phyloP scores from a whole-genome alignment of 2,888 invertebrate genomes.

The Phorcus lineatus region DNA sequence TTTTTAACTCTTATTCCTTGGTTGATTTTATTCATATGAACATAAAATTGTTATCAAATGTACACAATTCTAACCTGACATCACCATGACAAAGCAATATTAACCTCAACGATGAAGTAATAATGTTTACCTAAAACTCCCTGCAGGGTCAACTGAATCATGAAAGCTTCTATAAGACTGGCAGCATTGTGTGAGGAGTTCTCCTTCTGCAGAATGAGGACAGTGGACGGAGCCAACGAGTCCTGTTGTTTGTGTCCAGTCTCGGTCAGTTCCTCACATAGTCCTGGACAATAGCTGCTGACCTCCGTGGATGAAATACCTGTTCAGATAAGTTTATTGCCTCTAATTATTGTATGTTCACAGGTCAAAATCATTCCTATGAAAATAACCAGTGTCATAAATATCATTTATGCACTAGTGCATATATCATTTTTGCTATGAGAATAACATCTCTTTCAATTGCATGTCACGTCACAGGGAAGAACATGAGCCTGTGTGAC shows the following conservation, averaged over 20 bases:
- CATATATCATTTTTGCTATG: too few relatives aligned
- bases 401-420: too few relatives aligned
- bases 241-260: constrained; percentile 36
- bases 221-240: constrained; percentile 56
- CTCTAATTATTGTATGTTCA: too few relatives aligned
- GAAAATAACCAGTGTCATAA: too few relatives aligned
- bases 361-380: too few relatives aligned
- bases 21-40: too few relatives aligned
- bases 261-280: constrained; percentile 30
- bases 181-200: constrained; percentile 67
- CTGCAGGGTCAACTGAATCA: constrained; percentile 67
- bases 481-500: too few relatives aligned
- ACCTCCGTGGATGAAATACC: constrained; percentile 50
- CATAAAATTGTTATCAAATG: too few relatives aligned
- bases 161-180: constrained; percentile 69
- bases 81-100: neutral
- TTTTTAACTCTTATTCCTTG: too few relatives aligned
- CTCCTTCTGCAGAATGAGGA: constrained; percentile 68
- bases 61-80: too few relatives aligned
- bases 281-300: constrained; percentile 56
- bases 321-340: neutral
- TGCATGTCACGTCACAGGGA: too few relatives aligned
- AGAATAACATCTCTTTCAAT: too few relatives aligned
- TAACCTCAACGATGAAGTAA: neutral
- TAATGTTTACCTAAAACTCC: constrained; percentile 63